Percentiles rank a stretch among this genome's conserved stretches.
These are phyloP conservation scores for Chlorocebus sabaeus DNA, from an alignment of 2,113 vertebrate species.

Conservation along the genomic window DNA sequence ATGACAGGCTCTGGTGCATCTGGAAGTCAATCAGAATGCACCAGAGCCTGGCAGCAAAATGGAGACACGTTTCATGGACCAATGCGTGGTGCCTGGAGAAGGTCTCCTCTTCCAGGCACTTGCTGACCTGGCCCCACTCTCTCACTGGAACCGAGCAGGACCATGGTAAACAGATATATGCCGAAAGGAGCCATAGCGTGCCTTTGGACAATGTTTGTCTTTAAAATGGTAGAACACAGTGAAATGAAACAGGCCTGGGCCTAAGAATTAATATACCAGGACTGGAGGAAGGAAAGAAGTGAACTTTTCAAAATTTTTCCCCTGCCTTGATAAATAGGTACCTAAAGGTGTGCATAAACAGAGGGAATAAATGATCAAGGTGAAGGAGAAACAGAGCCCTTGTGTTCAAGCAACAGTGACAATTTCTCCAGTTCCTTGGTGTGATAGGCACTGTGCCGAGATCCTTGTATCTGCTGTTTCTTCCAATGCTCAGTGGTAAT, in stretches of 20 bases:
- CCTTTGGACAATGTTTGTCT: background rate
- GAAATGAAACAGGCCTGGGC: background rate
- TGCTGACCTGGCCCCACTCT: accelerated
- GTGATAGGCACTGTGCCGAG: accelerated
- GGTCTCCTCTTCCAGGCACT: accelerated
- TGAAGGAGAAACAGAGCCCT: background rate
- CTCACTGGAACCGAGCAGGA: background rate
- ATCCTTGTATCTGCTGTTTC: background rate
- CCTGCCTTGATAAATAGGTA: background rate
- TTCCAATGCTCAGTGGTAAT: background rate
- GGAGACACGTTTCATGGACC: background rate
- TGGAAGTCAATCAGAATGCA: background rate
- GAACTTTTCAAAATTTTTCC: background rate
- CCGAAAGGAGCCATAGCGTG: background rate
- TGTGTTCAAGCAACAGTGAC: background rate
- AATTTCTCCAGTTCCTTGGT: background rate
- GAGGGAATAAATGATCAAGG: background rate
- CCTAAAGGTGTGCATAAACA: background rate
- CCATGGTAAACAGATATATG: background rate
- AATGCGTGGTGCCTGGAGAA: background rate
- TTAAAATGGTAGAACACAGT: background rate
- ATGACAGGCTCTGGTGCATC: too few species aligned
- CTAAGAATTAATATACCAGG: background rate
- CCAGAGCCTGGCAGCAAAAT: background rate
- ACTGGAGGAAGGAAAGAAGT: background rate